Conservation (phyloP, 2,888 invertebrate species). For the Agonopterix subpropinquella region DNA sequence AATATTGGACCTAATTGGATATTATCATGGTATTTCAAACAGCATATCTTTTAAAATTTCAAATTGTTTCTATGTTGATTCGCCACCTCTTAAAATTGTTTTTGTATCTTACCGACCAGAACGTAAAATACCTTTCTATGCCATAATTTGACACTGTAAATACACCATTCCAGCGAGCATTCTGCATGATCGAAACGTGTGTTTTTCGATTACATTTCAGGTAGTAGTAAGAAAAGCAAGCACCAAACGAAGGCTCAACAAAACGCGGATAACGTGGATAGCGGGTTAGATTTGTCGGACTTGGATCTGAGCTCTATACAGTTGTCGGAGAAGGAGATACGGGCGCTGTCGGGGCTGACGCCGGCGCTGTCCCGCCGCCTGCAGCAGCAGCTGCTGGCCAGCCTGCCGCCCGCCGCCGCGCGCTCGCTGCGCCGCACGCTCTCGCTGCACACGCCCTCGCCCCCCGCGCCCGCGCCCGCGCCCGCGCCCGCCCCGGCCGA, state of each 20-base stretch:
- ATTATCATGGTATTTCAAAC: background rate
- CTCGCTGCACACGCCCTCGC: conserved; percentile 57
- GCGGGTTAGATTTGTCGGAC: conserved; percentile 74
- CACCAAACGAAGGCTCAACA: conserved; percentile 35
- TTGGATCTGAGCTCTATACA: conserved; percentile 81
- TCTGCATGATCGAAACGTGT: conserved; percentile 74
- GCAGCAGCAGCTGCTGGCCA: conserved; percentile 82
- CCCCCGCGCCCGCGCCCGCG: conserved; percentile 21
- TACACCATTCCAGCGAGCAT: conserved; percentile 65
- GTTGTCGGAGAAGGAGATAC: conserved; percentile 81
- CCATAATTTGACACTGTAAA: conserved; percentile 49
- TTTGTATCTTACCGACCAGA: background rate
- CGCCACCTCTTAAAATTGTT: background rate
- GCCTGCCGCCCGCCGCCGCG: conserved; percentile 82
- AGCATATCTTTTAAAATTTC: background rate
- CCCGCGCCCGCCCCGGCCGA: conserved; percentile 23
- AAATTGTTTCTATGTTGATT: background rate
- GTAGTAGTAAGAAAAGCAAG: conserved; percentile 63
- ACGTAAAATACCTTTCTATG: background rate
- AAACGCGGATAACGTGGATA: conserved; percentile 34
- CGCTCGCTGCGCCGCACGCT: conserved; percentile 80
- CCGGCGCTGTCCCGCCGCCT: conserved; percentile 82
- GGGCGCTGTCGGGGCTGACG: conserved; percentile 80
- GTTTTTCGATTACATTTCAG: conserved; percentile 72
- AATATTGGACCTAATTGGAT: conserved; percentile 6